A percentile compares a stretch with the other conserved stretches of the same genome.
phyloP scores from a whole-genome alignment of 2,888 invertebrate genomes.

The Brachyptera risi region DNA sequence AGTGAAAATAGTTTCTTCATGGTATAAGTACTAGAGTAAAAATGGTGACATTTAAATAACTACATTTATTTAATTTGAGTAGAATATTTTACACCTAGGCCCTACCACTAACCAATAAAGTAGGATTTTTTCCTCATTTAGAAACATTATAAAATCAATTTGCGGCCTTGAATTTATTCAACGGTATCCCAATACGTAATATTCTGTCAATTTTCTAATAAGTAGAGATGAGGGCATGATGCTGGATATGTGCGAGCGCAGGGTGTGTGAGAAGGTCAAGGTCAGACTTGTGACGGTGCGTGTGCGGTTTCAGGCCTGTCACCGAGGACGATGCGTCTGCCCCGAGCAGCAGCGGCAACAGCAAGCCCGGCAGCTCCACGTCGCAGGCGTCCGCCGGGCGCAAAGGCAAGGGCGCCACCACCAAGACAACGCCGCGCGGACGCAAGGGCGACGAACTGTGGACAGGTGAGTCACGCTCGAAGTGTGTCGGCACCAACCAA shows the following conservation, averaged over 20 bases:
- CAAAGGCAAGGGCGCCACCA: constrained; percentile 54
- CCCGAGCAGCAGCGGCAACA: constrained; percentile 14
- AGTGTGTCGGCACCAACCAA: too few relatives aligned
- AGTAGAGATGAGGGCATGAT: neutral
- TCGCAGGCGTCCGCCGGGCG: neutral
- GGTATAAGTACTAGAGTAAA: too few relatives aligned
- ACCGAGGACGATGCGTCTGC: constrained; percentile 47
- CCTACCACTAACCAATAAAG: too few relatives aligned
- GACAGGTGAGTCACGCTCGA: constrained; percentile 53
- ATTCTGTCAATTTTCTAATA: neutral
- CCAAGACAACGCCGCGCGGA: constrained; percentile 61
- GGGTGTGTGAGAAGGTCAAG: neutral
- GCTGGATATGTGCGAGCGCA: neutral
- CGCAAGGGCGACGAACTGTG: constrained; percentile 75
- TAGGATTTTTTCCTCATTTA: too few relatives aligned
- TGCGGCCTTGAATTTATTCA: too few relatives aligned
- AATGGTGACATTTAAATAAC: too few relatives aligned
- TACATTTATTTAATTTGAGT: too few relatives aligned
- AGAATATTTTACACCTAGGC: too few relatives aligned
- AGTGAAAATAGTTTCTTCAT: too few relatives aligned
- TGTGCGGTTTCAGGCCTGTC: constrained; percentile 49
- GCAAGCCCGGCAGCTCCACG: constrained; percentile 38
- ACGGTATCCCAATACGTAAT: too few relatives aligned
- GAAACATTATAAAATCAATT: too few relatives aligned
- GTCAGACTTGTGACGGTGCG: constrained; percentile 13